Evolutionary conservation across 2,113 vertebrate genomes (phyloP).

Genomic region (Naja naja): DNA sequence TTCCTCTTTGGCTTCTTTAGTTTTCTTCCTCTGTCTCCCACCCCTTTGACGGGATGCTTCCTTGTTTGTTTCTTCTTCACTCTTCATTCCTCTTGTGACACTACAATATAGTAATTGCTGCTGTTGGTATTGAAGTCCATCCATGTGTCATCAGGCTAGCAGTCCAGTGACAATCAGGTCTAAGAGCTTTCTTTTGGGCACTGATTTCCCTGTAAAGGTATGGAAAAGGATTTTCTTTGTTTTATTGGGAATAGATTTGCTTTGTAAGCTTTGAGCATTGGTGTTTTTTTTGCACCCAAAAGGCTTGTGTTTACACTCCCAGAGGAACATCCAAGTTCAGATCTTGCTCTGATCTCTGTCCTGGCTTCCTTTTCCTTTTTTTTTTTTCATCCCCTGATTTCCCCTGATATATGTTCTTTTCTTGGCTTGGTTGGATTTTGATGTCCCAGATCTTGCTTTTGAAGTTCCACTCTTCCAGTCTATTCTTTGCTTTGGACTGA

Average conservation of each 20-base stretch:
- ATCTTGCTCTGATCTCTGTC: neutral
- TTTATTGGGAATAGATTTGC: neutral
- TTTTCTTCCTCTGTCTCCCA: neutral
- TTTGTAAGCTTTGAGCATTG: neutral
- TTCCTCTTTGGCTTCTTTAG: neutral
- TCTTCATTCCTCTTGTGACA: neutral
- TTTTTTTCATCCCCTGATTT: neutral
- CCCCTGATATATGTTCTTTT: neutral
- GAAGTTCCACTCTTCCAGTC: neutral
- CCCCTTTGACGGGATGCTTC: neutral
- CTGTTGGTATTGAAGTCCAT: neutral
- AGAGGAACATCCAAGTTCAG: neutral
- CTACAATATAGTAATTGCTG: neutral
- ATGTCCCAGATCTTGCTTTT: neutral
- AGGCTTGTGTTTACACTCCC: neutral
- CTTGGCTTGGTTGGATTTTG: neutral
- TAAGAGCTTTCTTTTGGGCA: neutral
- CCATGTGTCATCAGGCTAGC: neutral
- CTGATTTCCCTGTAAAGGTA: neutral
- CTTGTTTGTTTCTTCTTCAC: neutral
- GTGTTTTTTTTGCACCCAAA: neutral
- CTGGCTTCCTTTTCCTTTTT: neutral
- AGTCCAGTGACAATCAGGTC: neutral
- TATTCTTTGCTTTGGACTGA: neutral
- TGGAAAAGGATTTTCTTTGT: neutral